These are phyloP conservation scores for Cuniculus paca DNA, from an alignment of 2,797 vertebrate genomes.

Conservation along the genomic window DNA sequence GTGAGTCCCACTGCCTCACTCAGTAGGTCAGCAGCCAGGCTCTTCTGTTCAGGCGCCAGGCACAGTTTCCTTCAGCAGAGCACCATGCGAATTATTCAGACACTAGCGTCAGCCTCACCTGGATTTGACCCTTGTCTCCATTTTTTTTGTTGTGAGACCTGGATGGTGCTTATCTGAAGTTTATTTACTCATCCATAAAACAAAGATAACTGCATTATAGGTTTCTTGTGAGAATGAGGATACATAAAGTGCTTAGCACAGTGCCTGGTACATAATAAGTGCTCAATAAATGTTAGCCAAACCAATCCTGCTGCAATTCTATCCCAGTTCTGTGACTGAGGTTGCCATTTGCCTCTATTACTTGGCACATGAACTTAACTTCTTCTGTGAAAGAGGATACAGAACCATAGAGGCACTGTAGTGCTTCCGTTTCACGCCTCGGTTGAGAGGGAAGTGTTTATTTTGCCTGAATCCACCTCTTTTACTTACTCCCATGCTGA, in stretches of 20 bases:
- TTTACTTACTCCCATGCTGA: constrained; percentile 15
- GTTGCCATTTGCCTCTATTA: not conserved
- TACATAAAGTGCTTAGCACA: constrained; percentile 59
- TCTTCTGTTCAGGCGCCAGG: not conserved
- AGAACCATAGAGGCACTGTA: not conserved
- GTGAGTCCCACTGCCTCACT: not conserved
- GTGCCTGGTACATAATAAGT: constrained; percentile 76
- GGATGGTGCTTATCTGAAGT: not conserved
- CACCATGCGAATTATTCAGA: not conserved
- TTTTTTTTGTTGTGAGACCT: not conserved
- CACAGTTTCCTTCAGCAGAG: not conserved
- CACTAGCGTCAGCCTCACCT: not conserved
- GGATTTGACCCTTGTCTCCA: not conserved
- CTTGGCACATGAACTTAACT: constrained; percentile 2
- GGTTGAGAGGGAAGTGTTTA: not conserved
- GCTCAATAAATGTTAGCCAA: constrained; percentile 81
- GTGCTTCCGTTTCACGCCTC: not conserved
- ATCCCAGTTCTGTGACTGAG: not conserved
- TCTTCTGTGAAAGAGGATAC: constrained; percentile 24
- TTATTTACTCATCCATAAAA: constrained; percentile 20
- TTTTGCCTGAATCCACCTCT: not conserved
- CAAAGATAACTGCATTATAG: not conserved
- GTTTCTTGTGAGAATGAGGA: not conserved
- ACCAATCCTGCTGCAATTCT: not conserved
- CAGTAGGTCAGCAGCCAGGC: not conserved